phyloP scores from a whole-genome alignment of 2,797 vertebrate species.

The Tadarida brasiliensis region DNA sequence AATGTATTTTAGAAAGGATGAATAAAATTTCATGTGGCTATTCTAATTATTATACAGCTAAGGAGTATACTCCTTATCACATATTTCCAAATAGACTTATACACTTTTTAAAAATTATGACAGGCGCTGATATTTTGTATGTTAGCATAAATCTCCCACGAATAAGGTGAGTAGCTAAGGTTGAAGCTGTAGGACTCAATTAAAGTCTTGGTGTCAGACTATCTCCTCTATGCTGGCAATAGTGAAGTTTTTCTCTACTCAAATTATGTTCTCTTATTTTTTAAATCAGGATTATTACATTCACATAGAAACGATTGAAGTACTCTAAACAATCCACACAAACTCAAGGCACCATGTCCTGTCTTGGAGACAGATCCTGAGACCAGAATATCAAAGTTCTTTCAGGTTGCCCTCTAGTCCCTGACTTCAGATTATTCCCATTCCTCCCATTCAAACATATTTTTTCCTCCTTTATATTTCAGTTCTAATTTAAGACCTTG shows the following conservation, averaged over 20 bases:
- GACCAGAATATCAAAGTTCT: neutral
- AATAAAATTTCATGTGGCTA: neutral
- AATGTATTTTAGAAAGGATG: neutral
- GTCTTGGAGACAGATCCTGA: neutral
- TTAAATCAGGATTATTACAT: neutral
- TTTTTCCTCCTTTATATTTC: neutral
- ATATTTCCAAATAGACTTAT: neutral
- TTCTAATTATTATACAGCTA: neutral
- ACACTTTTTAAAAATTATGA: neutral
- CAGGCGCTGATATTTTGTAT: neutral
- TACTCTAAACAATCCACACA: neutral
- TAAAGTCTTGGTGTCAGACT: neutral
- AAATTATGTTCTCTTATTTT: neutral
- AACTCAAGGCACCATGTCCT: neutral
- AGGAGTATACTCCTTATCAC: neutral
- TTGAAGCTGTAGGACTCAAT: neutral
- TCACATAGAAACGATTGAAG: neutral
- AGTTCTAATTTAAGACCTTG: neutral
- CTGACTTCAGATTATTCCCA: neutral
- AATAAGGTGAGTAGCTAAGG: neutral
- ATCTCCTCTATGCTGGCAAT: accelerated
- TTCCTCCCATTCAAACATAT: neutral
- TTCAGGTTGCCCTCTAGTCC: neutral
- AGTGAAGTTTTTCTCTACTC: neutral
- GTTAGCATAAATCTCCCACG: neutral